Evolutionary conservation across 2,888 invertebrate genomes (phyloP).

Genomic region (Andrena camellia): DNA sequence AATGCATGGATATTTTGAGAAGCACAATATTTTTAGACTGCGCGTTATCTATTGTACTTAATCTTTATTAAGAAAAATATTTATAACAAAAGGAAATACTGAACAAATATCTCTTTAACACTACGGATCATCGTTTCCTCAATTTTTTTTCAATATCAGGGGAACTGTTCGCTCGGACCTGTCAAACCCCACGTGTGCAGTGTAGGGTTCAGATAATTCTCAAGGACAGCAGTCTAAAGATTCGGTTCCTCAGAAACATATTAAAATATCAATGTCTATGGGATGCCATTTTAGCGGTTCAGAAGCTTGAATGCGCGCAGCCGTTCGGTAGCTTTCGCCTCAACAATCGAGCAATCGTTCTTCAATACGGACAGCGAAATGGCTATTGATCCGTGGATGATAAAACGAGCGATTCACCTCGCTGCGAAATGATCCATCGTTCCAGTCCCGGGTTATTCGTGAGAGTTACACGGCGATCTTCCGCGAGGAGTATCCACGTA

Average conservation of each 20-base stretch:
- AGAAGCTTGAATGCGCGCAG: not conserved
- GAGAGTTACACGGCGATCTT: constrained; percentile 4
- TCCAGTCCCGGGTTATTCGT: constrained; percentile 9
- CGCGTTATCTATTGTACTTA: too few species aligned
- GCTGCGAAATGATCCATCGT: constrained; percentile 31
- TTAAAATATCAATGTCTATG: not conserved
- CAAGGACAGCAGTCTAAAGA: too few species aligned
- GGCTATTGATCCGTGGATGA: constrained; percentile 20
- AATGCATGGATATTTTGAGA: too few species aligned
- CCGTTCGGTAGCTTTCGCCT: not conserved
- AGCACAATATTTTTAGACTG: too few species aligned
- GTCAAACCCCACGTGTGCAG: too few species aligned
- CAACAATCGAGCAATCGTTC: constrained; percentile 33
- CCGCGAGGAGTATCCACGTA: constrained; percentile 22
- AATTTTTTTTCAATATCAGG: too few species aligned
- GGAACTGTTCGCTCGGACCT: too few species aligned
- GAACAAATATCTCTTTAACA: too few species aligned
- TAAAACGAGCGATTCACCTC: constrained; percentile 14
- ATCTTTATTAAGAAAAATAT: too few species aligned
- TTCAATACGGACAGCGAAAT: constrained; percentile 2
- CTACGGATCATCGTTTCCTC: too few species aligned
- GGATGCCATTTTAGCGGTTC: not conserved
- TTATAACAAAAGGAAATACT: too few species aligned
- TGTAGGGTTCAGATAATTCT: too few species aligned
- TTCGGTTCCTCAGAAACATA: not conserved